Conservation (phyloP, 2,797 vertebrate species). For the Manis crassicaudata region DNA sequence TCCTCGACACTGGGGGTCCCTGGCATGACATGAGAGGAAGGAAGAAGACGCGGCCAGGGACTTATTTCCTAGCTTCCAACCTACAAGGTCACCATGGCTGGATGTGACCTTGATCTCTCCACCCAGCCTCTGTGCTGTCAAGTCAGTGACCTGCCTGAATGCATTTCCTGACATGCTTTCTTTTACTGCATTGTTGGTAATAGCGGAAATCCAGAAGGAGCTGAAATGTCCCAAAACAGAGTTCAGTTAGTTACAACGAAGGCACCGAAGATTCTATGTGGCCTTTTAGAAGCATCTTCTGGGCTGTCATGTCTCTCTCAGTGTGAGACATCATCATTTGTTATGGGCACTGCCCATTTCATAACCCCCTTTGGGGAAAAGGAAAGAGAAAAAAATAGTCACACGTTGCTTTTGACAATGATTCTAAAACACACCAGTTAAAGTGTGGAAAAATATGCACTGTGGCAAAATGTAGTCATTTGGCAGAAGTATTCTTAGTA, state of each 20-base stretch:
- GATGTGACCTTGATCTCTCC: background rate
- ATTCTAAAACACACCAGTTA: background rate
- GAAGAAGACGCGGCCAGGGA: background rate
- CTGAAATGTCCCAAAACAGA: background rate
- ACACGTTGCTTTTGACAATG: background rate
- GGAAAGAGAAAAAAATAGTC: background rate
- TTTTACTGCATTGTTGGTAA: background rate
- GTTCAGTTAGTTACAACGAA: background rate
- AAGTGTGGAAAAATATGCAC: background rate
- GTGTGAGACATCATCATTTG: background rate
- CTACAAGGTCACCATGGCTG: background rate
- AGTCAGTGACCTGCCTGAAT: background rate
- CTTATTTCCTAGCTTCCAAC: background rate
- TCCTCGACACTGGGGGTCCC: background rate
- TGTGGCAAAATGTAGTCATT: background rate
- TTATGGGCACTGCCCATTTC: background rate
- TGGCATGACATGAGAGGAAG: background rate
- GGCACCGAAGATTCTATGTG: background rate
- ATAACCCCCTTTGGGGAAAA: background rate
- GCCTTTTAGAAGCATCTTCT: background rate
- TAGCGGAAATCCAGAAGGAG: background rate
- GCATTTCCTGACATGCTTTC: background rate
- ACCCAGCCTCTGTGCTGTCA: rapidly evolving
- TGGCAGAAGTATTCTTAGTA: background rate
- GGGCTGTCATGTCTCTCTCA: background rate